Conservation (phyloP, 2,888 invertebrate genomes). For the Dolomedes plantarius region DNA sequence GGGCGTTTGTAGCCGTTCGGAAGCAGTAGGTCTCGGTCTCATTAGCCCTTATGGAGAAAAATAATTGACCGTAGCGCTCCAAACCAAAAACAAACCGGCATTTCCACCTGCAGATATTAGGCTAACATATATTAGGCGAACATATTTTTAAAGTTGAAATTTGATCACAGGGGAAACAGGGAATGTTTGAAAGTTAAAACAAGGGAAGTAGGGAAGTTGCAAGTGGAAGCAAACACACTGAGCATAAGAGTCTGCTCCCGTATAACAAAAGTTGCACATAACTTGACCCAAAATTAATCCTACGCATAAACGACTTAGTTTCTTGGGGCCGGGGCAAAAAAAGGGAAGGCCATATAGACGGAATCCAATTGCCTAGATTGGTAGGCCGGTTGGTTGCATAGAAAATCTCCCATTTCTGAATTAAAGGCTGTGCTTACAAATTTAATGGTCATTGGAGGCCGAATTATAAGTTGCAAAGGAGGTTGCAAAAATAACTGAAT, state of each 20-base stretch:
- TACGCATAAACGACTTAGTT: conserved; percentile 63
- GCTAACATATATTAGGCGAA: no score
- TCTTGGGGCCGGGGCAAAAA: conserved; percentile 33
- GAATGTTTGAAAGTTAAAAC: neutral
- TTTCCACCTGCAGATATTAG: no score
- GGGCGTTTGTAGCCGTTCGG: no score
- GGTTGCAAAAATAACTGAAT: no score
- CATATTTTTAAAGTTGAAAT: no score
- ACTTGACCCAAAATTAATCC: conserved; percentile 72
- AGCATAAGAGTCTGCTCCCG: conserved; percentile 19
- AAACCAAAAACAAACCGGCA: no score
- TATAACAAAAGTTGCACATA: conserved; percentile 69
- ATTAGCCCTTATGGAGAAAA: no score
- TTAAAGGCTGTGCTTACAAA: no score
- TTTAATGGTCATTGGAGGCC: no score
- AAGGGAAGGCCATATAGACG: conserved; percentile 40
- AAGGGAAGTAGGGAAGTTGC: neutral
- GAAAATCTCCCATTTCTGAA: conserved; percentile 70
- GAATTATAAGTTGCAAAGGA: no score
- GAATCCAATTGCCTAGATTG: conserved; percentile 71
- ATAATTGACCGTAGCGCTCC: no score
- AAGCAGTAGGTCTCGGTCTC: no score
- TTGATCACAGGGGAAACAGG: neutral
- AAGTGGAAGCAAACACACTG: conserved; percentile 24
- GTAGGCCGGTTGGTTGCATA: conserved; percentile 66